These are phyloP conservation scores for Aldabrachelys gigantea DNA, from an alignment of 2,113 vertebrate species.

Conservation along the genomic window DNA sequence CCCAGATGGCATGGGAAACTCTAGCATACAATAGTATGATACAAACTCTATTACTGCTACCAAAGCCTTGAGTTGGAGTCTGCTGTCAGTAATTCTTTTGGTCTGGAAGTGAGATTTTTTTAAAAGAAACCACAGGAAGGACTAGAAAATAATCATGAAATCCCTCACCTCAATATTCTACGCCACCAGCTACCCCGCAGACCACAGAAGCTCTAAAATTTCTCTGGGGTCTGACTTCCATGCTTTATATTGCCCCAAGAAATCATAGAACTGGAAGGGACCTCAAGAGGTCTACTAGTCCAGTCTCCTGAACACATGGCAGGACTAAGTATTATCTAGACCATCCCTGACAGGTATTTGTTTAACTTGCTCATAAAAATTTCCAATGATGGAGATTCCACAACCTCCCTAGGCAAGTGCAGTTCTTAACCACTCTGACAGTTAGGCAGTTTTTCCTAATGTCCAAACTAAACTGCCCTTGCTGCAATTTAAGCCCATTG, in stretches of 20 bases:
- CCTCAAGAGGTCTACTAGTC: too few relatives aligned
- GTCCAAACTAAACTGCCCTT: too few relatives aligned
- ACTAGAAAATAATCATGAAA: slow-evolving; percentile 7
- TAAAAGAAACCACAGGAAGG: neutral
- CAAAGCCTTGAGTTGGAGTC: slow-evolving; percentile 41
- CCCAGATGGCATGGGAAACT: slow-evolving; percentile 61
- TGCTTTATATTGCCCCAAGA: neutral
- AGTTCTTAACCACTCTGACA: too few relatives aligned
- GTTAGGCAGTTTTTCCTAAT: too few relatives aligned
- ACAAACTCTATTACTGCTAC: slow-evolving; percentile 62
- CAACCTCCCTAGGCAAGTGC: too few relatives aligned
- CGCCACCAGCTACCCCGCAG: neutral
- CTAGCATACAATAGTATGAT: slow-evolving; percentile 63
- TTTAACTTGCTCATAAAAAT: too few relatives aligned
- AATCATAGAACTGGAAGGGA: neutral
- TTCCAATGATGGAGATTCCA: too few relatives aligned
- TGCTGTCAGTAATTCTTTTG: neutral
- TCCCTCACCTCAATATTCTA: neutral
- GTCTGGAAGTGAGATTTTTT: neutral
- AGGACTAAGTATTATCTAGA: too few relatives aligned
- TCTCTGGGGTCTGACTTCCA: neutral
- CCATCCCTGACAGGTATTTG: too few relatives aligned
- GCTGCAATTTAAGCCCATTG: too few relatives aligned
- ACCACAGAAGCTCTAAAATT: neutral
- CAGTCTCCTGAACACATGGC: too few relatives aligned